Percentiles rank a stretch among this genome's conserved stretches.
These are phyloP conservation scores for Troides helena DNA, from an alignment of 2,888 invertebrate genomes.

Conservation along the genomic window DNA sequence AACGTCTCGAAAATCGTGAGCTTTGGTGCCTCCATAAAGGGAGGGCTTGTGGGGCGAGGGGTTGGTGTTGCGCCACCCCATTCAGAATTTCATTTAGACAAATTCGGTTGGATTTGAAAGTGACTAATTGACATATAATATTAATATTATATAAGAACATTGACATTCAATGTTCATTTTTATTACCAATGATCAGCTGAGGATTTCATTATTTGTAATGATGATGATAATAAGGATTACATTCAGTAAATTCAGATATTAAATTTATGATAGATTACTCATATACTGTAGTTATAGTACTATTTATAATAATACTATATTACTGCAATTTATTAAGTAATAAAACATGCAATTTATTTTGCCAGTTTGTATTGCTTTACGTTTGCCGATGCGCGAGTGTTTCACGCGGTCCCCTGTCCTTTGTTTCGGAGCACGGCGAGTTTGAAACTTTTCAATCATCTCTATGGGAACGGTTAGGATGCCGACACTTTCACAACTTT, in stretches of 20 bases:
- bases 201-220: neutral
- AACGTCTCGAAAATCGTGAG: slow-evolving; percentile 2
- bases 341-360: no score
- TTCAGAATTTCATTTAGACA: neutral
- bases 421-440: no score
- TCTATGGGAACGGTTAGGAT: neutral
- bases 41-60: neutral
- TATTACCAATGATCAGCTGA: no score
- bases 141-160: neutral
- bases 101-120: neutral
- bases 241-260: no score
- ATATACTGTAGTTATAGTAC: no score
- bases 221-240: neutral
- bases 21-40: neutral
- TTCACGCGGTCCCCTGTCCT: no score
- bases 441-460: neutral
- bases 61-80: neutral
- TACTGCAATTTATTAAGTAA: no score
- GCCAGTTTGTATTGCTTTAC: no score
- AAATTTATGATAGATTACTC: no score
- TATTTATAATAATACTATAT: no score
- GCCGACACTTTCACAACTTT: neutral
- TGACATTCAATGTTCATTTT: no score
- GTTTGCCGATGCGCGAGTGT: no score
- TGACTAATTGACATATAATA: neutral